Evolutionary conservation across 2,888 invertebrate genomes (phyloP), one percentile per base, ranked within the genome.

Genomic region (Resseliella maxima): DNA sequence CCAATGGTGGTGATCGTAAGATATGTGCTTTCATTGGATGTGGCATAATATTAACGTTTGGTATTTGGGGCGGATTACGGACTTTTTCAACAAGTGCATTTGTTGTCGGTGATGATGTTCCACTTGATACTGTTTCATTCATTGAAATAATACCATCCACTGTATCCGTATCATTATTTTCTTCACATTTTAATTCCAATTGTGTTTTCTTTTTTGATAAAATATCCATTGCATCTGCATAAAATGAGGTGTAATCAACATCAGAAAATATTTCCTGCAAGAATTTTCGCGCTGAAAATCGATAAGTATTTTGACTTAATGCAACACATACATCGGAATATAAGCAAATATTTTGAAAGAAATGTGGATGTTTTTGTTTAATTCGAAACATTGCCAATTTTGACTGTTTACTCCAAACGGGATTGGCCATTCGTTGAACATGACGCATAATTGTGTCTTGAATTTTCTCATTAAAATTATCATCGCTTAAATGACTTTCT

Each of bases 181-280:
- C 83, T 36, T 46, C 36, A 15, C 15, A 24, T 36, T 45, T 72
- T n/a, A 54, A 31, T 2, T 85, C 72, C 3, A 35, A 1, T 2
- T n/a, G 21, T 18, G 27, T 12, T 59, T 41, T 36, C 41, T 89
- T 90, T n/a, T 89, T 90, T 85, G 87, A 87, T 27, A 94, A 89
- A 15, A 94, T 90, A 2, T 92, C 91, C 85, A 91, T 89, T 0
- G 94, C 92, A 87, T 93, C 93, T 36, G 89, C 88, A 83, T 92
- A 91, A 88, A 94, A 93, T 88, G 92, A 92, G 85, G 95, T 94
- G 90, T 96, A 97, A 89, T 93, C 92, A 36, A 96, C 93, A 89
- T 98, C 98, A 86, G 97, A 93, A 91, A 99, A 99, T 54, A 99
- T 92, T 90, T 99, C 99, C 90, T 99, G 98, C 45, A 99, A 92